Evolutionary conservation across 2,888 invertebrate genomes (phyloP), one percentile per base, ranked within the genome.

Genomic region (Drosophila monieri): DNA sequence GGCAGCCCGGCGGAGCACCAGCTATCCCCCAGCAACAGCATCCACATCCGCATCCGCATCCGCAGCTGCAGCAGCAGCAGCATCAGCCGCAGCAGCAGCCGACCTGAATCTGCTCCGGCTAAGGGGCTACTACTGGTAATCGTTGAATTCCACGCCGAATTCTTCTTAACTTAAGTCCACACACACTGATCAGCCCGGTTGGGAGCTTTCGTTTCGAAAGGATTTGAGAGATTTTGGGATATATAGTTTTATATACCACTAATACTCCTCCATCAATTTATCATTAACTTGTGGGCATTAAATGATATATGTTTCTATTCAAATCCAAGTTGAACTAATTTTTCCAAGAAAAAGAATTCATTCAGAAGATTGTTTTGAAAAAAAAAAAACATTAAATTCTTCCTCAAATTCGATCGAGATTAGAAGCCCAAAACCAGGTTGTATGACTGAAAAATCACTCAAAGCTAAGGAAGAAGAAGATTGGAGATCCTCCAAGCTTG

Each of bases 91-190:
- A 73, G 32, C 74, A 66, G 49, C 86, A 78, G 59, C 88, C 78
- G 73, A 74, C 76, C 62, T 88, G 76, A 80, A 64, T 58, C 59
- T 62, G 44, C 54, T 67, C 51, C 57, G 52, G 51, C 66, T 55
- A 48, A 60, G 83, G 65, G 61, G 80, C 55, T 85, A 73, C 53
- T 79, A 77, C 35, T 85, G 84, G 80, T 80, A 79, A 57, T 14
- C 32, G 4, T 2, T 21, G 12, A 21, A 43, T 21, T 12, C 52
- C 14, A 12, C 32, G 32, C 5, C n/a, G 32, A 32, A 32, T 32
- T 32, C 32, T n/a, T n/a, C 14, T 6, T 35, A 35, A 35, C 35
- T 6, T 14, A 35, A 35, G 35, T n/a, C 15, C 41, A 18, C 41
- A 41, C 41, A 35, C n/a, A 18, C 9, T 9, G 18, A 43, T 43